Conservation (phyloP, 1,140 invertebrate species). For the Cotesia glomerata region DNA sequence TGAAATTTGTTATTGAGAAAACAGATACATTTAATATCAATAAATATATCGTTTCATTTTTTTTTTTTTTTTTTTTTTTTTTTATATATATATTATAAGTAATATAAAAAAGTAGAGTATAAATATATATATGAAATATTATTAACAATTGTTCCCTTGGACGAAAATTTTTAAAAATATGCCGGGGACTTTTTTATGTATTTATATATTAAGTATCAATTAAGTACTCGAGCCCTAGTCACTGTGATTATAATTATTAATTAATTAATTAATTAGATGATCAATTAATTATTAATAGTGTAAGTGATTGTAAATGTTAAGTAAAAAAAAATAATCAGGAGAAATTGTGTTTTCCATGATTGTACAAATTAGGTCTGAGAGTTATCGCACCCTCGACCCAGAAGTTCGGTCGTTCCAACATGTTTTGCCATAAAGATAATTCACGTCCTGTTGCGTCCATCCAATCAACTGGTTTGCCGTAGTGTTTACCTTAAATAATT, state of each 20-base stretch:
- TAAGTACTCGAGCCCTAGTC: neutral
- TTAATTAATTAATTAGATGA: neutral
- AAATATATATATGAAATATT: neutral
- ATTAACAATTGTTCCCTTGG: too few relatives aligned
- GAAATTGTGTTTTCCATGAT: constrained; percentile 58
- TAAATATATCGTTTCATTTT: constrained; percentile 23
- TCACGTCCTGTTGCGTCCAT: constrained; percentile 94
- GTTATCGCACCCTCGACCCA: constrained; percentile 93
- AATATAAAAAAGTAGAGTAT: constrained; percentile 3
- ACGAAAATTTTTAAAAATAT: too few relatives aligned
- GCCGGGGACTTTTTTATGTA: neutral
- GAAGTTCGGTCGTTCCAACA: constrained; percentile 91
- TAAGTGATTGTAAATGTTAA: neutral
- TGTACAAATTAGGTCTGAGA: constrained; percentile 79
- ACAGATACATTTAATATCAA: constrained; percentile 21
- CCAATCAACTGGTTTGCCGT: constrained; percentile 88
- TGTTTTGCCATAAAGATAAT: constrained; percentile 88
- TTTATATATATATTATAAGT: too few relatives aligned
- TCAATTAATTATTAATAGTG: neutral
- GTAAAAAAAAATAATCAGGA: constrained; percentile 31
- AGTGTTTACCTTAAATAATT: constrained; percentile 76
- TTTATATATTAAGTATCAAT: neutral
- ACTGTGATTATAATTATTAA: neutral
- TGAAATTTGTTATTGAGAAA: neutral
- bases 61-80: too few relatives aligned